Base-by-base conservation (phyloP, 2,888 invertebrate species). In the Diploptera punctata region DNA sequence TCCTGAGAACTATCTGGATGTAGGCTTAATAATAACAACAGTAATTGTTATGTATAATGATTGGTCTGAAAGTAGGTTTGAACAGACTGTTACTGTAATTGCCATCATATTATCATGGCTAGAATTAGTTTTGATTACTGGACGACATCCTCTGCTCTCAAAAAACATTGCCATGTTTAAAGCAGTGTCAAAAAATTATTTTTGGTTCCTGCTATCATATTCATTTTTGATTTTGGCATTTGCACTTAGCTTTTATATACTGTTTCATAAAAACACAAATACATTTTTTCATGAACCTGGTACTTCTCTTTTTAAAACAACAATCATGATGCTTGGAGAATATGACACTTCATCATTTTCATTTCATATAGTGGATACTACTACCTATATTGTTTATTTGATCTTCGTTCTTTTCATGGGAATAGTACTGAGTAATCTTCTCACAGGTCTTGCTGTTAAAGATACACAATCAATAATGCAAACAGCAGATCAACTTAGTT, bases 381-480 rank as follows among this genome's bases (percentile, higher is more conserved):
- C 44, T 19, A 26, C 21, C 18, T 16, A 13, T 5, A n/a, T 44
- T 24, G 47, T 67, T 4, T 67, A 44, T 24, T 24, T 67, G n/a
- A 9, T 67, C 3, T 67, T 67, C 26, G 49, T 67, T 5, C 24
- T 67, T 21, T 21, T 67, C 21, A 19, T 67, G 24, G 18, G 47
- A 9, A 26, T 67, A 9, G 67, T 67, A 21, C 18, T 67, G 16
- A 19, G 26, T 2, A 67, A 67, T 29, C 67, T 67, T 19, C 67
- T 67, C 5, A 67, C 67, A 7, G 67, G 33, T n/a, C 49, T 67
- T 5, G 67, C 67, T n/a, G 67, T 67, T 10, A n/a, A 18, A 19
- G 67, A 67, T 24, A 33, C 31, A 13, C 47, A 44, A 24, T 44
- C 19, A 9, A 47, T 67, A 4, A 21, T 19, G 24, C 2, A n/a